Evolutionary conservation across 1,140 invertebrate species (phyloP), one percentile per base, ranked within the genome.

Genomic region (Lutraria rhynchaena): DNA sequence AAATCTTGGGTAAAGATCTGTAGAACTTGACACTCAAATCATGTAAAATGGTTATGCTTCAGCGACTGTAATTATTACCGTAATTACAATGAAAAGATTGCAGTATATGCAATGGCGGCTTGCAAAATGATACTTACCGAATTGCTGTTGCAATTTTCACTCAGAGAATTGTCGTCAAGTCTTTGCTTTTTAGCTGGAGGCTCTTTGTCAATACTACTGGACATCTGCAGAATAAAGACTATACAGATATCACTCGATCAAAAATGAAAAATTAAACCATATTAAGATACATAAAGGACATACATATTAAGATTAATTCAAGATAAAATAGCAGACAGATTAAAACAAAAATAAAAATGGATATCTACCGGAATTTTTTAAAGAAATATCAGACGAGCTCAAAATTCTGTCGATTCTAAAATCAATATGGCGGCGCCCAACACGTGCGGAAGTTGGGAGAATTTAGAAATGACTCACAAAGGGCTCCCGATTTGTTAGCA

Each of bases 111-210:
- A n/a, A n/a, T n/a, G n/a, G n/a, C n/a, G n/a, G n/a, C n/a, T n/a
- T n/a, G n/a, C 49, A 35, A 81, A 70, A 70, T 75, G 35, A 46
- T 82, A 67, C 44, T 74, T 61, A 81, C 73, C 49, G 77, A 76
- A 69, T 84, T 86, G 60, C 71, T 82, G 57, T 85, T 81, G 78
- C 60, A 83, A 55, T 85, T 86, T 31, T 60, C 74, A 82, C 65
- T 73, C 31, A 60, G 31, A 27, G 63, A 67, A 67, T 22, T 67
- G 49, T 76, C 71, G 61, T 90, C 89, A 77, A 84, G 85, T 65
- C 87, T 82, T 70, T 88, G 86, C 87, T 88, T 87, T 83, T 91
- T 91, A 82, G 88, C 88, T 81, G 90, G 89, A 86, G 90, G 90
- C 81, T 86, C 85, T 85, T 89, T 85, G 74, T 87, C 85, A 80